Conservation (phyloP, 2,888 invertebrate species). For the Podotricha telesiphe region DNA sequence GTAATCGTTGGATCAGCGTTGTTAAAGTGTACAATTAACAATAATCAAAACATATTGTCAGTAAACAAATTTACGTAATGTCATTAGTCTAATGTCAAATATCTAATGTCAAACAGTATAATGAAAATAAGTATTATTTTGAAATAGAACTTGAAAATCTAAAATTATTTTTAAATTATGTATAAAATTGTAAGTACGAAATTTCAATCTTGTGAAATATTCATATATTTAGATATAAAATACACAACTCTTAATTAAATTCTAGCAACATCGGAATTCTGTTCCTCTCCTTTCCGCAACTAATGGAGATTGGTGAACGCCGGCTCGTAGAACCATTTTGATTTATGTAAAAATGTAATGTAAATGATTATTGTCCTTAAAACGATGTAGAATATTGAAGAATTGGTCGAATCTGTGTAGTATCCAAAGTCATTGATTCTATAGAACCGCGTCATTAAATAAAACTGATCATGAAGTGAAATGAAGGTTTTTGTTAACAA, state of each 20-base stretch:
- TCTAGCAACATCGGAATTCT: slow-evolving; percentile 25
- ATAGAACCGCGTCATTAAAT: slow-evolving; percentile 36
- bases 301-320: slow-evolving; percentile 52
- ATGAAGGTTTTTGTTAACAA: slow-evolving; percentile 69
- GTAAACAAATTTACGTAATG: neutral
- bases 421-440: slow-evolving; percentile 27
- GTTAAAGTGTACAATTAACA: neutral
- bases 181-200: neutral
- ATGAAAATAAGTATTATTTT: neutral
- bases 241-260: neutral
- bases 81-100: slow-evolving; percentile 11
- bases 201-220: neutral
- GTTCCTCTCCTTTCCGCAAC: slow-evolving; percentile 36
- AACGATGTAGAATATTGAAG: slow-evolving; percentile 35
- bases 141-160: neutral
- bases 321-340: slow-evolving; percentile 50
- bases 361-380: slow-evolving; percentile 26
- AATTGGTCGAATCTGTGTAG: slow-evolving; percentile 12
- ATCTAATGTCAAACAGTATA: neutral
- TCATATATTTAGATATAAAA: neutral
- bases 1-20: too few species aligned
- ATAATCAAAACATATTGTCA: slow-evolving; percentile 8
- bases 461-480: slow-evolving; percentile 63
- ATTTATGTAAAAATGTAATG: slow-evolving; percentile 32
- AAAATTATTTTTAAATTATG: neutral